Conservation (phyloP, 1,140 invertebrate genomes). For the honey bee (Apis mellifera) region DNA sequence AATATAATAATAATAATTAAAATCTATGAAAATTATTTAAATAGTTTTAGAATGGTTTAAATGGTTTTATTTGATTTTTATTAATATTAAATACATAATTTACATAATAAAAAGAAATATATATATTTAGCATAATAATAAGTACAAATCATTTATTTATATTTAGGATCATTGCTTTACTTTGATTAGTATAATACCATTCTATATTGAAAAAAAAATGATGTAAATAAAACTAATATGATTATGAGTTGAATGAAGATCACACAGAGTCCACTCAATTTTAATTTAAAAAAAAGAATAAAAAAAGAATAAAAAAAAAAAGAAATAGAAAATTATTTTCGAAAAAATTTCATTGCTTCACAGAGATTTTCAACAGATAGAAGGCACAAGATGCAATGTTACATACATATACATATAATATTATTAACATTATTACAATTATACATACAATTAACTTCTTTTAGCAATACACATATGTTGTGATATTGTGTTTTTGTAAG, state of each 20-base stretch:
- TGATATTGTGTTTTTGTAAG: neutral
- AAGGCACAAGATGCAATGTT: constrained; percentile 57
- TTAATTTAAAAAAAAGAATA: neutral
- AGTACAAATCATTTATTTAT: constrained; percentile 38
- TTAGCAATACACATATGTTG: constrained; percentile 20
- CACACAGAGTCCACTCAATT: neutral
- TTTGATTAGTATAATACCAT: neutral
- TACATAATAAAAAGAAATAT: constrained; percentile 39
- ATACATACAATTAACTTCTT: constrained; percentile 21
- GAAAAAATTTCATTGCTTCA: constrained; percentile 29
- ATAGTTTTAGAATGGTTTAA: constrained; percentile 13
- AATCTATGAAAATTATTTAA: neutral
- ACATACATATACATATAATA: constrained; percentile 28
- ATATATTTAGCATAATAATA: constrained; percentile 35
- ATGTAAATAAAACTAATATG: neutral
- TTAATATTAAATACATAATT: constrained; percentile 66
- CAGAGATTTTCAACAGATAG: constrained; percentile 39
- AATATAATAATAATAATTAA: neutral
- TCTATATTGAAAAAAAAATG: constrained; percentile 16
- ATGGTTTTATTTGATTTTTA: constrained; percentile 67
- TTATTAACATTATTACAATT: constrained; percentile 23
- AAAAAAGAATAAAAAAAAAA: constrained; percentile 21
- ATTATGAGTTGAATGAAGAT: constrained; percentile 38
- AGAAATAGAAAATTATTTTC: constrained; percentile 35
- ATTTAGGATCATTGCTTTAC: constrained; percentile 25